Evolutionary conservation across 2,888 invertebrate species (phyloP).

Genomic region (Steinernema scapterisci): DNA sequence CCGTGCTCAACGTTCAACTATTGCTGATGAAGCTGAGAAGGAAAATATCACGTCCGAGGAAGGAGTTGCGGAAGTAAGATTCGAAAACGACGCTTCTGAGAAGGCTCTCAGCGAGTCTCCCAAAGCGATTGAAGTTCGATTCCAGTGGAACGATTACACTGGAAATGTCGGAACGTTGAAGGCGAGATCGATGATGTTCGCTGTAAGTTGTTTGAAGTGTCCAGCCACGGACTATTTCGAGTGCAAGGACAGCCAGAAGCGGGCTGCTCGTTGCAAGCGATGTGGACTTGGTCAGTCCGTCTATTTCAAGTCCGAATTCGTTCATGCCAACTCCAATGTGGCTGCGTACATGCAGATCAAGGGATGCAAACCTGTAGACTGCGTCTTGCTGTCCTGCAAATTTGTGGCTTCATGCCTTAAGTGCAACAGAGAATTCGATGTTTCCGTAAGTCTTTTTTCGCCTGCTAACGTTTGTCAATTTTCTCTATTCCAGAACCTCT

Average conservation of each 20-base stretch:
- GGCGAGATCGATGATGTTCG: background rate
- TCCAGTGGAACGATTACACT: background rate
- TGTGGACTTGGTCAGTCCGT: slow-evolving; percentile 6
- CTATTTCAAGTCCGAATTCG: slow-evolving; percentile 2
- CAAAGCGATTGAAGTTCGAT: background rate
- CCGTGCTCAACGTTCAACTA: background rate
- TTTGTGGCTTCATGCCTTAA: slow-evolving; percentile 31
- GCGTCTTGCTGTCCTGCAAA: slow-evolving; percentile 14
- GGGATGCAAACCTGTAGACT: slow-evolving; percentile 25
- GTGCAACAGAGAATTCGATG: slow-evolving; percentile 29
- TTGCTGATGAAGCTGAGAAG: background rate
- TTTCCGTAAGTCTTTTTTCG: background rate
- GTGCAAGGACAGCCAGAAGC: background rate
- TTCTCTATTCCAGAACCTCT: slow-evolving; percentile 64
- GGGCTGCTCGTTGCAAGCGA: background rate
- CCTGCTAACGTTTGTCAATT: background rate
- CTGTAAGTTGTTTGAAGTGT: slow-evolving; percentile 10
- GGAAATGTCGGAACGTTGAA: slow-evolving; percentile 15
- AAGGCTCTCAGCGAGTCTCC: background rate
- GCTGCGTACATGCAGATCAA: background rate
- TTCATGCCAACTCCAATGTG: background rate
- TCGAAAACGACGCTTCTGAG: background rate
- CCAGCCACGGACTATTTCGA: background rate
- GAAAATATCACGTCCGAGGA: background rate
- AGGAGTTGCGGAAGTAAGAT: background rate